Base-by-base conservation (phyloP, 2,113 vertebrate species). In the Elachura formosa region DNA sequence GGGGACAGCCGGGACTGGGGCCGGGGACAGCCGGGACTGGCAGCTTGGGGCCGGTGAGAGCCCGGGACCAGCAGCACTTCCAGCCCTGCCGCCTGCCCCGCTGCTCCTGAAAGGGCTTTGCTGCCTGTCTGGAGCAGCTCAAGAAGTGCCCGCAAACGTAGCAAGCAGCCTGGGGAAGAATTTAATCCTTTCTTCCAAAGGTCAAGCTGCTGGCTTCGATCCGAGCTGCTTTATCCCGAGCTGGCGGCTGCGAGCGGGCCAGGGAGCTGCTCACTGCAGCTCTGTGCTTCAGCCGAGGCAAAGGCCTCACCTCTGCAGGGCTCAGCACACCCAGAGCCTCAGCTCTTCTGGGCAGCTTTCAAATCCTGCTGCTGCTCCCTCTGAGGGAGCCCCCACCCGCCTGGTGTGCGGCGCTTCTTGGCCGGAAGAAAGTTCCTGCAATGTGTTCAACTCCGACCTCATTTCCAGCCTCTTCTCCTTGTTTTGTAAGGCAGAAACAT, bases 111-210 rank as follows among this genome's bases (percentile, higher is more conserved):
- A n/a, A 7, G 15, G 5, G 15, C 3, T 33, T 76, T 13, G 38
- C 56, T 23, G 7, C 8, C 38, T 17, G 0, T 14, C 45, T 23
- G 6, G 22, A 18, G 31, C 74, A 24, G 59, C 74, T 17, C 36
- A 0, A 10, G n/a, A 8, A 22, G 14, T 21, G 38, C 5, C 29
- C 61, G n/a, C 10, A 11, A 28, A 15, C 12, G 0, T 0, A 4
- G 28, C 11, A 2, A n/a, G 72, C 26, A 58, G 34, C 23, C 34
- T 12, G 26, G 40, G 72, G 23, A 13, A 3, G 10, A 41, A 36
- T 22, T 81, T 1, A 28, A 25, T 36, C 38, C 17, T 14, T 28
- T 49, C 23, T 18, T 4, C 11, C 20, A 10, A 26, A 56, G 28
- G 6, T 26, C 23, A 4, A 17, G 23, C 15, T 31, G 74, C 59